Percentiles rank a stretch among this genome's conserved stretches.
These are phyloP conservation scores for Apamea crenata DNA, from an alignment of 2,888 invertebrate genomes.

Conservation along the genomic window DNA sequence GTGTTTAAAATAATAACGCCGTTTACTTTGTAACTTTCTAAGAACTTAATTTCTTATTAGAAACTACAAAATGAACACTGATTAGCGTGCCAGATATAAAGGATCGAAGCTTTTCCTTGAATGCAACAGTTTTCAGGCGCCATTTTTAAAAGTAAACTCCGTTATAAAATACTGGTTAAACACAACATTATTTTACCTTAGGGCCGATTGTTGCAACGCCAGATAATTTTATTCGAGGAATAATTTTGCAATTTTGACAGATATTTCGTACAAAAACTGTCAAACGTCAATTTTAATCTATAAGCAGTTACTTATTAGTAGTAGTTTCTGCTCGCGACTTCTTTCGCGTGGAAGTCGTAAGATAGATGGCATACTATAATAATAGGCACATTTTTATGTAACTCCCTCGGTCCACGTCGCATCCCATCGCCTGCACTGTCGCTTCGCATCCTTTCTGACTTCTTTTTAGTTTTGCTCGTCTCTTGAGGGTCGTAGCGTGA, in stretches of 20 bases:
- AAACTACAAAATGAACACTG: constrained; percentile 46
- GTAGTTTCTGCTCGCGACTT: neutral
- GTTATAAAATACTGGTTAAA: neutral
- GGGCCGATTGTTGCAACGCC: no score
- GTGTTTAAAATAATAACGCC: constrained; percentile 38
- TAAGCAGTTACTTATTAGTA: neutral
- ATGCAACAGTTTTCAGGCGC: constrained; percentile 44
- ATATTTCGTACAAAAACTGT: no score
- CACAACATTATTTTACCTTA: neutral
- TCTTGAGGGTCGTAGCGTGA: no score
- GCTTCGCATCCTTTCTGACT: no score
- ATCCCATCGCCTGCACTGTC: no score
- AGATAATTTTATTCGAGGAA: no score
- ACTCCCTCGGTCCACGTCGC: no score
- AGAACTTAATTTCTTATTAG: constrained; percentile 48
- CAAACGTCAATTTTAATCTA: no score
- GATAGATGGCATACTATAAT: no score
- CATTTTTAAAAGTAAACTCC: neutral
- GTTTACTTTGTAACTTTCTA: constrained; percentile 43
- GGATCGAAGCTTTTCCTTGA: constrained; percentile 40
- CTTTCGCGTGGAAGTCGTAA: neutral
- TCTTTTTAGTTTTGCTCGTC: no score
- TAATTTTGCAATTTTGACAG: no score
- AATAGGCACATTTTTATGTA: no score
- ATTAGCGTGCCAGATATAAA: constrained; percentile 52